phyloP scores from a whole-genome alignment of 2,888 invertebrate genomes.

The Pristionchus arcanus region DNA sequence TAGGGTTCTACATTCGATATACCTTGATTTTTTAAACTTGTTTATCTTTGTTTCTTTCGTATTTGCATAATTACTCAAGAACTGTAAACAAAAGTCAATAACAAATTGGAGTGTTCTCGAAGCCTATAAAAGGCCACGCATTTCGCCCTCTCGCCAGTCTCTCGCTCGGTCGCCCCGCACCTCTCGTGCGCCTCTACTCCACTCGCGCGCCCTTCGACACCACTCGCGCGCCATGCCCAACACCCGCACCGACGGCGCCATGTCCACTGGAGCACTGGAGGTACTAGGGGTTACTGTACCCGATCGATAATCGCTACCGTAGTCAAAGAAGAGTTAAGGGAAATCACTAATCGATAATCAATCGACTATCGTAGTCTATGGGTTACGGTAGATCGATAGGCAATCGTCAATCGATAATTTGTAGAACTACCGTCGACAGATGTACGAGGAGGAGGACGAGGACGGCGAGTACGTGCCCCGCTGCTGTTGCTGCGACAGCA shows the following conservation, averaged over 20 bases:
- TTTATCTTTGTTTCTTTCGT: too few species aligned
- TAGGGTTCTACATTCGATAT: too few species aligned
- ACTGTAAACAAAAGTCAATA: neutral
- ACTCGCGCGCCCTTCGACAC: neutral
- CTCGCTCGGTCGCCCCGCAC: neutral
- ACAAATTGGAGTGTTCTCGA: neutral
- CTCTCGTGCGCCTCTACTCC: neutral
- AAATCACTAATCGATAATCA: too few species aligned
- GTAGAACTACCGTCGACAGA: neutral
- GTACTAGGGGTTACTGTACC: neutral
- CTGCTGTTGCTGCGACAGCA: slow-evolving; percentile 19
- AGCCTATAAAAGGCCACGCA: neutral
- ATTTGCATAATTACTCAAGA: too few species aligned
- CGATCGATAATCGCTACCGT: neutral
- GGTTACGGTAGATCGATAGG: too few species aligned
- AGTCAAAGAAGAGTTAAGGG: too few species aligned
- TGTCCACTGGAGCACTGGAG: neutral
- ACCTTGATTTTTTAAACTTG: too few species aligned
- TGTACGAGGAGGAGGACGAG: neutral
- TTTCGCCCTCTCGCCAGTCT: neutral
- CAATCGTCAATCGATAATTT: neutral
- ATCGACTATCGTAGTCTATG: too few species aligned
- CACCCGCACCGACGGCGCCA: neutral
- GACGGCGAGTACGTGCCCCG: slow-evolving; percentile 1
- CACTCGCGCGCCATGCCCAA: neutral